Evolutionary conservation across 2,888 invertebrate genomes (phyloP), one percentile per base, ranked within the genome.

Genomic region (Malthinus flaveolus): DNA sequence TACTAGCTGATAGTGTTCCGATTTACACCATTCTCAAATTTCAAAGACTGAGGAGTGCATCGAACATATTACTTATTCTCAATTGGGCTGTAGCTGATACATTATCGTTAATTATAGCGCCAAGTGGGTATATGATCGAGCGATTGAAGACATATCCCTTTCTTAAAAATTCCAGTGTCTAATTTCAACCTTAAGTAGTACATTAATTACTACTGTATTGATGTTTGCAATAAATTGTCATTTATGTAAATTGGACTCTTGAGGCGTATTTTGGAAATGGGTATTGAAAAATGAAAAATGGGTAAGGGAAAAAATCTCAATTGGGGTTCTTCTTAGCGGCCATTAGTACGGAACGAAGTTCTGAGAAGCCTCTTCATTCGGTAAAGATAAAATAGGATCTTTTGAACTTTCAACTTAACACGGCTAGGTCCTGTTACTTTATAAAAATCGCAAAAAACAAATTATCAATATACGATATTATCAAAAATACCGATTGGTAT

Each of bases 1-100:
- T 48, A 12, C n/a, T n/a, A 12, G 39, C 39, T 8, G 31, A 54
- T 33, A n/a, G 23, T 11, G n/a, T 39, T 7, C 37, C 39, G 10
- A 31, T 42, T 13, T 37, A 48, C 42, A 54, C 46, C 1, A 35
- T 50, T 13, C 46, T 42, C 10, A 12, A 46, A 23, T 56, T 50
- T 36, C 42, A 50, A 35, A 46, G 46, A 23, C 15, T 56, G 11
- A 32, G 32, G 6, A 51, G 31, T 8, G 10, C 33, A 1, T 8
- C 50, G 12, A 45, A 46, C 36, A 37, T 56, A 9, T 23, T n/a
- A n/a, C 46, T 45, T 8, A 23, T 49, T 6, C 45, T 42, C 7
- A 56, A 51, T 31, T 49, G 56, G 56, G 49, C 50, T 6, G 36
- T 56, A 23, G 50, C 56, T 7, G 50, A 50, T 35, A 35, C 46